Evolutionary conservation across 2,888 invertebrate genomes (phyloP).

Genomic region (Conus canariensis): DNA sequence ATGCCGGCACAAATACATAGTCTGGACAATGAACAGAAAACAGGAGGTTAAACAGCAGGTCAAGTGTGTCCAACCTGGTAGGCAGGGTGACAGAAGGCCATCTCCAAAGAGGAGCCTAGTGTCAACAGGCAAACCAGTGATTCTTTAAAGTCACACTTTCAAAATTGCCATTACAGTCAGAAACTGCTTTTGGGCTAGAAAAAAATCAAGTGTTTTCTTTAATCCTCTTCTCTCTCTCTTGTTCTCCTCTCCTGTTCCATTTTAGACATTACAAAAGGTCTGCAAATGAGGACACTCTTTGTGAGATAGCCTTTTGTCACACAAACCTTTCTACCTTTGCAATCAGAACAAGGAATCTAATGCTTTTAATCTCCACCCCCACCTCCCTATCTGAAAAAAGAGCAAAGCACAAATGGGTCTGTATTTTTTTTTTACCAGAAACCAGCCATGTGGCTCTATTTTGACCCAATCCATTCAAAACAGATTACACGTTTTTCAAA

Average conservation of each 20-base stretch:
- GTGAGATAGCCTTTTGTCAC: slow-evolving; percentile 9
- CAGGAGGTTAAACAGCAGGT: neutral
- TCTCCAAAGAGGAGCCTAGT: slow-evolving; percentile 27
- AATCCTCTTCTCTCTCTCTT: neutral
- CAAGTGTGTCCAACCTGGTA: neutral
- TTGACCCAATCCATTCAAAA: too few species aligned
- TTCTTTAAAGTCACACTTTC: neutral
- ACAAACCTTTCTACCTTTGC: neutral
- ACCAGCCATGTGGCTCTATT: too few species aligned
- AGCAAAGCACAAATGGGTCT: too few species aligned
- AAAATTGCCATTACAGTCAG: too few species aligned
- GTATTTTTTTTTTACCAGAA: too few species aligned
- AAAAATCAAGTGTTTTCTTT: neutral
- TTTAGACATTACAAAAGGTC: neutral
- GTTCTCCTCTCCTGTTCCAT: neutral
- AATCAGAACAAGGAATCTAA: neutral
- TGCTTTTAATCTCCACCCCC: too few species aligned
- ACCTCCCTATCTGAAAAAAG: too few species aligned
- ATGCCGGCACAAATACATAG: slow-evolving; percentile 61
- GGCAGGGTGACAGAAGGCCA: slow-evolving; percentile 28
- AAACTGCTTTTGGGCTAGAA: neutral
- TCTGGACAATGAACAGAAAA: slow-evolving; percentile 34
- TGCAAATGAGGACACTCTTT: neutral
- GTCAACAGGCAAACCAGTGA: neutral
- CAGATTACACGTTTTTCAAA: too few species aligned